Evolutionary conservation across 2,113 vertebrate genomes (phyloP).

Genomic region (Spilogale gracilis): DNA sequence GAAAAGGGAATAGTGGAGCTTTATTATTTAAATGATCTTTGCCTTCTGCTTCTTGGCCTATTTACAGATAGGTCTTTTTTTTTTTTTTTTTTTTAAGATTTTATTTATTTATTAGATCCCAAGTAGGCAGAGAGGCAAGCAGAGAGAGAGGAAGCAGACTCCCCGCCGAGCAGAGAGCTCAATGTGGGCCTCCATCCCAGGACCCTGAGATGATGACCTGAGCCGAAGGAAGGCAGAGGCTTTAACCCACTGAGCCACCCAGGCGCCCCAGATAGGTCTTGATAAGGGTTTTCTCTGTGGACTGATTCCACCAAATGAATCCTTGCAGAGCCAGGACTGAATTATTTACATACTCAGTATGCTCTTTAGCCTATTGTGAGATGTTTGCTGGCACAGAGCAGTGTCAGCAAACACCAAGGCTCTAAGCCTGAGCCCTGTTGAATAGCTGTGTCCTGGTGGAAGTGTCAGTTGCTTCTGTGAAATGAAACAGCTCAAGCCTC

Average conservation of each 20-base stretch:
- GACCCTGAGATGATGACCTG: too few species aligned
- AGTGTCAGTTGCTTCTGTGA: constrained; percentile 59
- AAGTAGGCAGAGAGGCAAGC: too few species aligned
- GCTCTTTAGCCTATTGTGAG: not conserved
- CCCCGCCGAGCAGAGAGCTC: too few species aligned
- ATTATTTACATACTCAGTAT: constrained; percentile 43
- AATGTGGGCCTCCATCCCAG: too few species aligned
- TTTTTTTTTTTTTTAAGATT: too few species aligned
- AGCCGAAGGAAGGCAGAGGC: too few species aligned
- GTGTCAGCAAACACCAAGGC: not conserved
- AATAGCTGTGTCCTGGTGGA: constrained; percentile 57
- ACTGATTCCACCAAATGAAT: constrained; percentile 23
- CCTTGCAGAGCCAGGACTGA: not conserved
- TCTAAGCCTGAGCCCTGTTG: constrained; percentile 24
- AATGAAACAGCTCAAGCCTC: constrained; percentile 56
- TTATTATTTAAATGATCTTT: constrained; percentile 27
- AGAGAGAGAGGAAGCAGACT: too few species aligned
- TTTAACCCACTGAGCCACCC: too few species aligned
- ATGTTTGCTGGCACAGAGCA: constrained; percentile 25
- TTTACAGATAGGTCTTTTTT: not conserved
- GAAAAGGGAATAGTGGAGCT: not conserved
- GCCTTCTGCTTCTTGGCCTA: constrained; percentile 32
- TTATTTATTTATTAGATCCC: too few species aligned
- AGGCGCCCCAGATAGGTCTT: not conserved
- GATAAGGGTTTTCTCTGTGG: constrained; percentile 33